Evolutionary conservation across 2,888 invertebrate genomes (phyloP), one percentile per base, ranked within the genome.

Genomic region (Lobophora halterata): DNA sequence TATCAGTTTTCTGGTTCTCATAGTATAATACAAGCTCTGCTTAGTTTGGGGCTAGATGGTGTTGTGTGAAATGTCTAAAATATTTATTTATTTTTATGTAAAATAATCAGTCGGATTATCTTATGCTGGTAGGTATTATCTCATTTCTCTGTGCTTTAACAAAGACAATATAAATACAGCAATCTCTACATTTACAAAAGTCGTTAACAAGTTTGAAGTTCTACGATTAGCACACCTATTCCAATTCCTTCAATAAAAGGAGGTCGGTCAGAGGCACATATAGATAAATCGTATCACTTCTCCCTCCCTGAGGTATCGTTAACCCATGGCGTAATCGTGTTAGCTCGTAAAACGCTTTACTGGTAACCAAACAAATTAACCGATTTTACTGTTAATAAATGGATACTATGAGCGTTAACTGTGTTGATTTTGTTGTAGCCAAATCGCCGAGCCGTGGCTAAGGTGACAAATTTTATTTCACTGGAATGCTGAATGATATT

Each of bases 301-400:
- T 61, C 56, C 48, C 57, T 72, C 78, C 72, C 77, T 19, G 38
- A 58, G 68, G 76, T 58, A 62, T 65, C 72, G 66, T 79, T 76
- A 72, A 70, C 67, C 61, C 61, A 54, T 61, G 58, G 59, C 64
- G 74, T 72, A 77, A 79, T 78, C 76, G 69, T 65, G 69, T 66
- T 65, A 66, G 60, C 55, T 66, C 71, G 67, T 79, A 75, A 75
- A 79, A 62, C 68, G 70, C 64, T 79, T 74, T 72, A 74, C 66
- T 58, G 69, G 60, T 52, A 49, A 67, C 77, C 75, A 74, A 77
- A 77, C 76, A 77, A 78, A 79, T 73, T 74, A 75, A 75, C 68
- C 61, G 55, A 53, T 66, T 70, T 70, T 67, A 73, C 66, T 66
- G 65, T 63, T 71, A 69, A 69, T 71, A 67, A 70, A 73, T 70